These are phyloP conservation scores for Nomada hirtipes DNA, from an alignment of 2,888 invertebrate genomes.

Conservation along the genomic window DNA sequence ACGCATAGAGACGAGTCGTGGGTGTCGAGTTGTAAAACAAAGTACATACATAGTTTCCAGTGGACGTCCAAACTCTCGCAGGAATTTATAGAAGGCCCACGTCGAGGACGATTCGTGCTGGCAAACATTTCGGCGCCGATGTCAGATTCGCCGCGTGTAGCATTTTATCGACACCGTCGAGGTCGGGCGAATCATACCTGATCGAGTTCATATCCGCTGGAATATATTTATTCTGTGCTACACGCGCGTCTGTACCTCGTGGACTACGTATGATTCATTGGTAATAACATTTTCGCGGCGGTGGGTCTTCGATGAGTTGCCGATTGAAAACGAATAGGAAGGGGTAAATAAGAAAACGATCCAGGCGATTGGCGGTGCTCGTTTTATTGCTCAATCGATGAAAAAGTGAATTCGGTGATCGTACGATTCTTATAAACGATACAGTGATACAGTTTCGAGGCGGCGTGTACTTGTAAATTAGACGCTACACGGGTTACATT, in stretches of 20 bases:
- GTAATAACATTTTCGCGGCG: conserved; percentile 1
- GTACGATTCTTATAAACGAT: no score
- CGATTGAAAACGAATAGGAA: not conserved
- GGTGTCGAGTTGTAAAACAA: conserved; percentile 71
- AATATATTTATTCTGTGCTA: not conserved
- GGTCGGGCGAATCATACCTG: conserved; percentile 19
- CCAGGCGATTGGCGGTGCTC: not conserved
- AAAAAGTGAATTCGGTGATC: no score
- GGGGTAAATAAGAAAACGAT: not conserved
- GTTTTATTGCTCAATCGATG: not conserved
- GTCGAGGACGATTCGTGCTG: conserved; percentile 55
- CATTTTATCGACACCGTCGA: conserved; percentile 19
- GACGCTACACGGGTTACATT: not conserved
- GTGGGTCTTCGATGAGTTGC: not conserved
- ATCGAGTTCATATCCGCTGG: conserved; percentile 1
- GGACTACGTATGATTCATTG: conserved; percentile 2
- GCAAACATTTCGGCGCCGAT: conserved; percentile 50
- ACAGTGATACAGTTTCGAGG: not conserved
- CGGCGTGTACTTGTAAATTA: not conserved
- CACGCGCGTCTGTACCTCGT: not conserved
- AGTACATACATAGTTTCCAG: conserved; percentile 53
- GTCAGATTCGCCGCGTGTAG: conserved; percentile 36
- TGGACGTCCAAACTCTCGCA: conserved; percentile 48
- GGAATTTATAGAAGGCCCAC: conserved; percentile 69
- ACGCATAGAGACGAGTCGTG: conserved; percentile 71